These are phyloP conservation scores for Gallinago solitaria DNA, from an alignment of 2,797 vertebrate genomes.

Conservation along the genomic window DNA sequence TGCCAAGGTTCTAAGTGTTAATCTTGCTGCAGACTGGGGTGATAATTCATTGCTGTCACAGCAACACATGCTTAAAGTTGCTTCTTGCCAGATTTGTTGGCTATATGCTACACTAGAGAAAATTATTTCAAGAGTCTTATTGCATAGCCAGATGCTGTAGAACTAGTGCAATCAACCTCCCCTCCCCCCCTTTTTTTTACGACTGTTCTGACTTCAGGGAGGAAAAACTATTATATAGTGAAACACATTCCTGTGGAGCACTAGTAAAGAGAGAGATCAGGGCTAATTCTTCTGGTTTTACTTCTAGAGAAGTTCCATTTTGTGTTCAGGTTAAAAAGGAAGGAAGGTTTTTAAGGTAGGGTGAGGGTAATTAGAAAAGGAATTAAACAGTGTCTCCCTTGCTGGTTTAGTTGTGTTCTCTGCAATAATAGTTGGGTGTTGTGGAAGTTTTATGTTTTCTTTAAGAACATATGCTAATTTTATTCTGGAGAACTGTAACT, in stretches of 20 bases:
- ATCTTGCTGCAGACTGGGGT: slow-evolving; percentile 63
- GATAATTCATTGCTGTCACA: slow-evolving; percentile 72
- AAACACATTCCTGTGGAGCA: slow-evolving; percentile 13
- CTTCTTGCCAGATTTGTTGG: slow-evolving; percentile 65
- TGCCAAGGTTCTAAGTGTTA: slow-evolving; percentile 66
- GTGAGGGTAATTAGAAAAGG: neutral
- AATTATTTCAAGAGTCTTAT: slow-evolving; percentile 66
- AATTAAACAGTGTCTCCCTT: neutral
- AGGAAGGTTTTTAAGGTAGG: neutral
- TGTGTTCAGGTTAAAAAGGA: neutral
- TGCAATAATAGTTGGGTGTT: neutral
- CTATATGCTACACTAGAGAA: slow-evolving; percentile 59
- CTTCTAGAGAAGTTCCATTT: neutral
- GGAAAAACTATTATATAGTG: neutral
- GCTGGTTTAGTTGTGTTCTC: neutral
- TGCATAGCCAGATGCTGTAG: slow-evolving; percentile 65
- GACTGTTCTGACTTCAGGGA: slow-evolving; percentile 30
- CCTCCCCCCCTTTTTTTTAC: slow-evolving; percentile 31
- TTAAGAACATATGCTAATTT: neutral
- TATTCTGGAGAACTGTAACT: neutral
- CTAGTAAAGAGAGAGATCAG: neutral
- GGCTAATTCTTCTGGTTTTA: neutral
- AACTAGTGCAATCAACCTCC: slow-evolving; percentile 21
- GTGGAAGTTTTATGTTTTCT: neutral
- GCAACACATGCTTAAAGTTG: slow-evolving; percentile 67